Conservation (phyloP, 2,888 invertebrate species). For the Diadromus collaris region DNA sequence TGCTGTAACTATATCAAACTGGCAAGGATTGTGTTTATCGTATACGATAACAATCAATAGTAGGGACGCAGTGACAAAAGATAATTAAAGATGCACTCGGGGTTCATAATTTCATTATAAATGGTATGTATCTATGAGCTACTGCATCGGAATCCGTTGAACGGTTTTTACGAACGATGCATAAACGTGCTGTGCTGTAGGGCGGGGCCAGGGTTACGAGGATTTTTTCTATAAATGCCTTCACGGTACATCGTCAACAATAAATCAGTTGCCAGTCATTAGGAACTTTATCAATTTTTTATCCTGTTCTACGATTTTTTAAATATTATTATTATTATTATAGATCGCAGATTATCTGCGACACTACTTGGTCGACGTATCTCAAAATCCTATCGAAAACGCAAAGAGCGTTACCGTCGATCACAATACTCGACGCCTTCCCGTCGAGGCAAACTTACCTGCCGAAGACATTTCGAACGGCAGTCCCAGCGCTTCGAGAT, state of each 20-base stretch:
- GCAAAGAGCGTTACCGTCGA: conserved; percentile 8
- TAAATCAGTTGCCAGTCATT: conserved; percentile 42
- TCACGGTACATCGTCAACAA: conserved; percentile 37
- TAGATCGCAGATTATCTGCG: neutral
- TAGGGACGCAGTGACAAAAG: conserved; percentile 51
- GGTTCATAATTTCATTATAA: conserved; percentile 27
- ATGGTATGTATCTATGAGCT: conserved; percentile 35
- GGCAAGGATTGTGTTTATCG: conserved; percentile 30
- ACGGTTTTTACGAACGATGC: conserved; percentile 53
- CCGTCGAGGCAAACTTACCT: conserved; percentile 80
- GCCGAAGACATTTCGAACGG: conserved; percentile 86
- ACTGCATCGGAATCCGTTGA: conserved; percentile 48
- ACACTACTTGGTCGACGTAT: neutral
- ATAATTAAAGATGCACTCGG: conserved; percentile 49
- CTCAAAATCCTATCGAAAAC: conserved; percentile 8
- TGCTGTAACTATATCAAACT: conserved; percentile 55
- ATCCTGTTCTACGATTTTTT: conserved; percentile 58
- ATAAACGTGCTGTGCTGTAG: conserved; percentile 58
- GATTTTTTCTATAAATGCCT: conserved; percentile 41
- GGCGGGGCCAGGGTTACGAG: conserved; percentile 12
- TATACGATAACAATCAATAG: conserved; percentile 20
- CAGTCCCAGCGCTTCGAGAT: conserved; percentile 87
- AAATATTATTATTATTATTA: neutral
- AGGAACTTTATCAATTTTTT: conserved; percentile 40
- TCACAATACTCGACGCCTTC: neutral